A percentile compares a stretch with the other conserved stretches of the same genome.
phyloP scores from a whole-genome alignment of 2,888 invertebrate genomes.

The Brachypalpus laphriformis region DNA sequence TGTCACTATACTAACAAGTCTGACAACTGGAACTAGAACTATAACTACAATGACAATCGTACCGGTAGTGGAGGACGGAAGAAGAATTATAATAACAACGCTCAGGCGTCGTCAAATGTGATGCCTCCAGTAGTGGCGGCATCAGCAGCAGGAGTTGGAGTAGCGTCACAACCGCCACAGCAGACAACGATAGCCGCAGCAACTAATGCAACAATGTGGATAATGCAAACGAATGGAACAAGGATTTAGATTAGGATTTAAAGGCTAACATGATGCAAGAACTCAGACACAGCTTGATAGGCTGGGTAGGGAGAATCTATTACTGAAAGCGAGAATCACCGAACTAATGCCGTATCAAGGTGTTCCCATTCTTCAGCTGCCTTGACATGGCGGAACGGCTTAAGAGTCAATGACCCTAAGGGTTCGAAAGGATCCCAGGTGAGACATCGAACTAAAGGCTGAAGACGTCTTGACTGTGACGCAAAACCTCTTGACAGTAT shows the following conservation, averaged over 20 bases:
- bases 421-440: no score
- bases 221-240: conserved; percentile 59
- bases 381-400: no score
- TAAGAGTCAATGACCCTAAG: no score
- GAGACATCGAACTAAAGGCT: no score
- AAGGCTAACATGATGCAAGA: conserved; percentile 85
- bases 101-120: conserved; percentile 72
- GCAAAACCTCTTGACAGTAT: no score
- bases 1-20: conserved; percentile 65
- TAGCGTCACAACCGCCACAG: conserved; percentile 35
- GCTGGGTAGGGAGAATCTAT: conserved; percentile 86
- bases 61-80: conserved; percentile 81
- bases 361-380: no score
- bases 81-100: conserved; percentile 71
- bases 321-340: conserved; percentile 85
- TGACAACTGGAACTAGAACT: no score
- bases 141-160: conserved; percentile 54
- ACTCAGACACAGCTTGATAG: conserved; percentile 86
- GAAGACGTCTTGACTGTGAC: no score
- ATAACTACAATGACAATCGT: conserved; percentile 81
- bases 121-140: conserved; percentile 78
- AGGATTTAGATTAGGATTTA: no score
- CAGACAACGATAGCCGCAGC: conserved; percentile 27
- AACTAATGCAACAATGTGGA: conserved; percentile 56
- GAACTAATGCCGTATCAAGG: conserved; percentile 87